Conservation (phyloP, 1,140 invertebrate species). For the Artemia franciscana region DNA sequence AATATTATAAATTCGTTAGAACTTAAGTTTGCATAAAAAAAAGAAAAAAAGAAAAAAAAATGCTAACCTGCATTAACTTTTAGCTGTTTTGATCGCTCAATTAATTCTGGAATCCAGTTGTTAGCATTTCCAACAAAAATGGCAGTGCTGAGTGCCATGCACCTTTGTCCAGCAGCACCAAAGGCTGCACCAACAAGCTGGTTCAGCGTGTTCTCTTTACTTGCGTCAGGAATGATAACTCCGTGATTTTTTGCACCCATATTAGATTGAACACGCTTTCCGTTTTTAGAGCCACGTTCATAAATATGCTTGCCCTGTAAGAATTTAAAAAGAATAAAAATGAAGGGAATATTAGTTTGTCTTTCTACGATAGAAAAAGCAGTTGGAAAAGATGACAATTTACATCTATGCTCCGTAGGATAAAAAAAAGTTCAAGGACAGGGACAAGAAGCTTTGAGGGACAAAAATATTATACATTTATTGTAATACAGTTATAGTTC, state of each 20-base stretch:
- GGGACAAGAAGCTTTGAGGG: neutral
- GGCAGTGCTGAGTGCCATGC: constrained; percentile 94
- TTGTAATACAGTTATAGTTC: no score
- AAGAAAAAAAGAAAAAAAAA: constrained; percentile 8
- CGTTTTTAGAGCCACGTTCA: constrained; percentile 56
- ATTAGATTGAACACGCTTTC: constrained; percentile 92
- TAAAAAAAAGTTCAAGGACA: neutral
- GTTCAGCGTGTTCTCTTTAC: constrained; percentile 86
- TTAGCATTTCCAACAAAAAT: constrained; percentile 86
- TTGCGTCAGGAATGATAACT: constrained; percentile 85
- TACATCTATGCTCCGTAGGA: neutral
- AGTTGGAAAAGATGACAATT: neutral
- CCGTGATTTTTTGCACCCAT: constrained; percentile 99
- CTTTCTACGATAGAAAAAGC: neutral
- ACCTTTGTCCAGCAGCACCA: constrained; percentile 51
- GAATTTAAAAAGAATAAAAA: constrained; percentile 2
- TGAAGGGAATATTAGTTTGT: constrained; percentile 1
- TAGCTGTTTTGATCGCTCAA: constrained; percentile 59
- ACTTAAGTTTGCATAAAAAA: no score
- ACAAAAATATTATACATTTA: no score
- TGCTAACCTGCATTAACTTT: constrained; percentile 63
- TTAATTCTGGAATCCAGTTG: constrained; percentile 81
- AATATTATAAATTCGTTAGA: no score
- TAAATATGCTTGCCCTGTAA: constrained; percentile 84
- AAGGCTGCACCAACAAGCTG: constrained; percentile 43